Evolutionary conservation across 1,140 invertebrate species (phyloP).

Genomic region (Oryzaephilus surinamensis): DNA sequence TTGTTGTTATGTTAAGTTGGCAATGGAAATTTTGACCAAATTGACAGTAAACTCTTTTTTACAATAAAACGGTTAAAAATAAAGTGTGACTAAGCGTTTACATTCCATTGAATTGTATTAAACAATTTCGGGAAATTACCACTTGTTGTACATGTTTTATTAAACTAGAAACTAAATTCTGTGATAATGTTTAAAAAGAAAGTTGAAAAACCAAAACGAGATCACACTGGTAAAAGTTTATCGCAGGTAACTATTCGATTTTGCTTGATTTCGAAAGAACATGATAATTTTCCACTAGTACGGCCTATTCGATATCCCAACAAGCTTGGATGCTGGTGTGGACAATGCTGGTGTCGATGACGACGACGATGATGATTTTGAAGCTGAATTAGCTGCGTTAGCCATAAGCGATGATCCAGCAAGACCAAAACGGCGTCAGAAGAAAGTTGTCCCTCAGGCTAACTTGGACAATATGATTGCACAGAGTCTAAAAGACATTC

Average conservation of each 20-base stretch:
- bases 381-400: conserved; percentile 74
- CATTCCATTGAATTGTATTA: too few species aligned
- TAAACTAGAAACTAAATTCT: too few species aligned
- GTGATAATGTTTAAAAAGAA: too few species aligned
- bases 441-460: conserved; percentile 38
- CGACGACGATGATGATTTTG: conserved; percentile 66
- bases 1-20: too few species aligned
- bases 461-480: conserved; percentile 62
- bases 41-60: too few species aligned
- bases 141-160: too few species aligned
- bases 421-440: conserved; percentile 40
- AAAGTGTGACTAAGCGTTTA: too few species aligned
- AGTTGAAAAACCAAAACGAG: conserved; percentile 35
- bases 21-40: too few species aligned
- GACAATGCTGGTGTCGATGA: conserved; percentile 46
- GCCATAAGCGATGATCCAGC: conserved; percentile 41
- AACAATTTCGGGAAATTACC: too few species aligned
- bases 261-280: conserved; percentile 5
- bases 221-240: conserved; percentile 35
- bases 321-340: conserved; percentile 46
- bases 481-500: conserved; percentile 61
- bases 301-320: conserved; percentile 63
- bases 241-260: conserved; percentile 35
- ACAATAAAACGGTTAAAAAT: too few species aligned
- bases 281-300: conserved; percentile 42